phyloP scores from a whole-genome alignment of 2,888 invertebrate genomes.

The Elmis aenea region DNA sequence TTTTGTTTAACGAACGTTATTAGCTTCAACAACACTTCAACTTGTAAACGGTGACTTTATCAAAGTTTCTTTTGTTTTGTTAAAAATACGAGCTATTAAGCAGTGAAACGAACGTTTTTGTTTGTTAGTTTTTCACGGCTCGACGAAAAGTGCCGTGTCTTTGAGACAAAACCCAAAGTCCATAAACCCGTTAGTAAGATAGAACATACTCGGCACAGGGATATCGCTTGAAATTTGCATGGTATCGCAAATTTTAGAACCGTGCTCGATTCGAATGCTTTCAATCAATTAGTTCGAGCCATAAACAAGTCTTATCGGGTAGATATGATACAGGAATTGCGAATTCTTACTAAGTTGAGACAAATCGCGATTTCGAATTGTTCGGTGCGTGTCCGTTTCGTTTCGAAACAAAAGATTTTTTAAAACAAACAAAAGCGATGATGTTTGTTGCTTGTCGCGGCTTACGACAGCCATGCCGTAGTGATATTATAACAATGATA shows the following conservation, averaged over 20 bases:
- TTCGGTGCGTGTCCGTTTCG: too few relatives aligned
- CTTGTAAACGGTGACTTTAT: too few relatives aligned
- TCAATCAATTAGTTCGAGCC: conserved; percentile 16
- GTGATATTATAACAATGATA: conserved; percentile 1
- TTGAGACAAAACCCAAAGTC: neutral
- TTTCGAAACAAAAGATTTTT: too few relatives aligned
- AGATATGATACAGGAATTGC: conserved; percentile 10
- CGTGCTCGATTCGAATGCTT: conserved; percentile 14
- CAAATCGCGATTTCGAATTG: conserved; percentile 1
- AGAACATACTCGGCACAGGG: neutral
- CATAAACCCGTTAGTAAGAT: neutral
- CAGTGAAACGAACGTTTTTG: too few relatives aligned
- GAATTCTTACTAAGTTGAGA: conserved; percentile 4
- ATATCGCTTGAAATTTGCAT: conserved; percentile 3
- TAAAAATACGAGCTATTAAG: too few relatives aligned
- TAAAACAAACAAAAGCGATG: too few relatives aligned
- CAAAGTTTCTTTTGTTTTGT: too few relatives aligned
- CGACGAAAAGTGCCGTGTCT: neutral
- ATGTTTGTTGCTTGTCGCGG: too few relatives aligned
- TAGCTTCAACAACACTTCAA: too few relatives aligned
- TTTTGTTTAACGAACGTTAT: conserved; percentile 2
- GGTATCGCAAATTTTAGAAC: conserved; percentile 12
- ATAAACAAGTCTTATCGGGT: conserved; percentile 16
- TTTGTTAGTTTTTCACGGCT: neutral
- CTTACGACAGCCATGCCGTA: too few relatives aligned